These are phyloP conservation scores for Sander vitreus DNA, from an alignment of 2,113 vertebrate species.

Conservation along the genomic window DNA sequence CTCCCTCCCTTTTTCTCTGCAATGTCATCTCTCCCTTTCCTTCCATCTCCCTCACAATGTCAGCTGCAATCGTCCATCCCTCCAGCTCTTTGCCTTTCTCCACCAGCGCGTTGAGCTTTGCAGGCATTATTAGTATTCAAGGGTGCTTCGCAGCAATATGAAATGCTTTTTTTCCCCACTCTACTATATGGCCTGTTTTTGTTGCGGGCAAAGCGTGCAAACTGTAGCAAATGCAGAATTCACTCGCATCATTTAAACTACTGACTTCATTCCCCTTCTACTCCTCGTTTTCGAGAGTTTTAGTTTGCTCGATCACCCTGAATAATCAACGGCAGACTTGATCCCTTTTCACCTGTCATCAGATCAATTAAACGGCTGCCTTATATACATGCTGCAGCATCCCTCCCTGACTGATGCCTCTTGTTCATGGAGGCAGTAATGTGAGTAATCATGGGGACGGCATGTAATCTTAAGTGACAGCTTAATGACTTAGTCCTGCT, in stretches of 20 bases:
- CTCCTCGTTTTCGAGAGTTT: constrained; percentile 8
- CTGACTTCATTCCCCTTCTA: constrained; percentile 3
- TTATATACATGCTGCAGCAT: constrained; percentile 56
- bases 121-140: constrained; percentile 80
- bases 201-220: constrained; percentile 35
- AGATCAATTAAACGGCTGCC: constrained; percentile 58
- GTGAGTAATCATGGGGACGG: constrained; percentile 74
- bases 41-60: constrained; percentile 74
- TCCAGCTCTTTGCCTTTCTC: constrained; percentile 66
- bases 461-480: constrained; percentile 83
- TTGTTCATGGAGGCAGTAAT: constrained; percentile 74
- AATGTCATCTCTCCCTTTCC: constrained; percentile 72
- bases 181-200: constrained; percentile 37
- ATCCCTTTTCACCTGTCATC: constrained; percentile 58
- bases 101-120: constrained; percentile 71
- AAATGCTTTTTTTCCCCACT: constrained; percentile 59
- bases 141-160: constrained; percentile 67
- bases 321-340: constrained; percentile 47
- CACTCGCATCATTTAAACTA: constrained; percentile 39
- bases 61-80: constrained; percentile 74
- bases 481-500: constrained; percentile 79
- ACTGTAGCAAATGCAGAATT: constrained; percentile 46
- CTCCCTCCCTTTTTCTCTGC: constrained; percentile 60
- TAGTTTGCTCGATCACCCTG: constrained; percentile 49
- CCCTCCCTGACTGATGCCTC: constrained; percentile 59